Percentiles rank a stretch among this genome's conserved stretches.
Evolutionary conservation across 1,140 invertebrate genomes (phyloP).

Genomic region (Heterodera carotae): DNA sequence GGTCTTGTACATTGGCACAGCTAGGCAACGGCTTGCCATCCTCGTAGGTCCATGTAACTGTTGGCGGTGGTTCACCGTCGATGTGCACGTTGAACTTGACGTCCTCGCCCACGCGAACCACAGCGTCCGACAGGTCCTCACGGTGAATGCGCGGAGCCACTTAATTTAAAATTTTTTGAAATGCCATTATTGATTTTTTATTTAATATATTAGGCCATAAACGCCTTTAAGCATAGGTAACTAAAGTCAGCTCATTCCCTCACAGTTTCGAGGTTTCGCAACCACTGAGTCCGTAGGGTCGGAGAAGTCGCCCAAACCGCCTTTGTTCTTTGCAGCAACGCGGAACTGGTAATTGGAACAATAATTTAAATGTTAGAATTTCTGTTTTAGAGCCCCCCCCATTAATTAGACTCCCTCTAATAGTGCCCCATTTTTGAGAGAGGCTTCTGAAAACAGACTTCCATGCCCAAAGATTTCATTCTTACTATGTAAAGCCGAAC

Average conservation of each 20-base stretch:
- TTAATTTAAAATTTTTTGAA: conserved; percentile 43
- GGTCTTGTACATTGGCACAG: conserved; percentile 70
- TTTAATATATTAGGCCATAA: no score
- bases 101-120: conserved; percentile 81
- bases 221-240: no score
- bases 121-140: conserved; percentile 81
- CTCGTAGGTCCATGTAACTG: conserved; percentile 66
- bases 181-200: conserved; percentile 9
- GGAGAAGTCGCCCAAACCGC: conserved; percentile 86
- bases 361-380: conserved; percentile 71
- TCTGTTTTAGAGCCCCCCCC: not conserved
- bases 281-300: conserved; percentile 85
- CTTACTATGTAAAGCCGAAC: no score
- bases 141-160: conserved; percentile 88
- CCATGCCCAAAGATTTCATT: no score
- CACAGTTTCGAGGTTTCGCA: conserved; percentile 71
- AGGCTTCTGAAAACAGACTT: no score
- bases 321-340: conserved; percentile 92
- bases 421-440: no score
- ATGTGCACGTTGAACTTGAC: conserved; percentile 84
- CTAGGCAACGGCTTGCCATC: conserved; percentile 44
- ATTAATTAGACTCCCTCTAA: no score
- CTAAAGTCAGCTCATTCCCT: conserved; percentile 40
- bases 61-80: conserved; percentile 82
- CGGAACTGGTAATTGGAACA: conserved; percentile 78